Percentiles rank a stretch among this genome's conserved stretches.
Evolutionary conservation across 2,888 invertebrate genomes (phyloP).

Genomic region (Furcula furcula): DNA sequence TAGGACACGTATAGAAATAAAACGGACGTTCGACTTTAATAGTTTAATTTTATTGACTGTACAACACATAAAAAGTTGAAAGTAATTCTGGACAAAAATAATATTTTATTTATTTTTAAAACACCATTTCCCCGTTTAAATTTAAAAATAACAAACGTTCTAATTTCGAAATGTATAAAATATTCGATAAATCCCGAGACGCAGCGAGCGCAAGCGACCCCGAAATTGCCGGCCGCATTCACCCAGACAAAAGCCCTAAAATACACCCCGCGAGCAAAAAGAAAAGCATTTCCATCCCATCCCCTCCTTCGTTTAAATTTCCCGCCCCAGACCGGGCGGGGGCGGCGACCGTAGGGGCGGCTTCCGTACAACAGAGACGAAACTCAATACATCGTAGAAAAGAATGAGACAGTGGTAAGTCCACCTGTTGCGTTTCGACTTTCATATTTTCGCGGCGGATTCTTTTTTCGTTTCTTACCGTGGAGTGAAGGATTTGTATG

Average conservation of each 20-base stretch:
- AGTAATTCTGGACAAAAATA: conserved; percentile 9
- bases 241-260: conserved; percentile 80
- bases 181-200: conserved; percentile 70
- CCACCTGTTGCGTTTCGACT: conserved; percentile 76
- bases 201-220: conserved; percentile 73
- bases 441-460: conserved; percentile 71
- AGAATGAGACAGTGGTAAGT: conserved; percentile 78
- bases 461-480: conserved; percentile 74
- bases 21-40: conserved; percentile 9
- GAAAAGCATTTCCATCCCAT: conserved; percentile 77
- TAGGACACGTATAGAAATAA: conserved; percentile 3
- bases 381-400: conserved; percentile 72
- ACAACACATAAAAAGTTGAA: conserved; percentile 3
- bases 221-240: conserved; percentile 80
- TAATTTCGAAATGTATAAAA: conserved; percentile 33
- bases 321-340: conserved; percentile 74
- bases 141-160: conserved; percentile 13
- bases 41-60: conserved; percentile 5
- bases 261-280: conserved; percentile 78
- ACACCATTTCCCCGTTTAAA: background rate
- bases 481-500: conserved; percentile 70
- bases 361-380: conserved; percentile 73
- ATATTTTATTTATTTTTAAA: conserved; percentile 17
- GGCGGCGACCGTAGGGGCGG: conserved; percentile 78
- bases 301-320: conserved; percentile 78